Base-by-base conservation (phyloP, 2,797 vertebrate species). In the Chlorospingus flavigularis region DNA sequence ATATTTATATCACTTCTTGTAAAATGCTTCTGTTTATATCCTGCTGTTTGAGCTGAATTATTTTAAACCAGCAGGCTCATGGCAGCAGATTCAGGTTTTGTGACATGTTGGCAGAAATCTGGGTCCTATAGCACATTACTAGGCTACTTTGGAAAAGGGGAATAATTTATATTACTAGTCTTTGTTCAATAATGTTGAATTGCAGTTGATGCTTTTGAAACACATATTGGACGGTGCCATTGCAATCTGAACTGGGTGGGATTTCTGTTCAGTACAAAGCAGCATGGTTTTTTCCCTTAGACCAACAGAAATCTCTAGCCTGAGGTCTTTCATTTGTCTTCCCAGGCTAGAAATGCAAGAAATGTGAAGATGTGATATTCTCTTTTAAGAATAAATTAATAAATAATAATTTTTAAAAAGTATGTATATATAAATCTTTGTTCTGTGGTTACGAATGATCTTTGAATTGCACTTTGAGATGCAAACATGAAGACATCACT, bases 11-110 rank as follows among this genome's bases (percentile, higher is more conserved):
- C 48, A 48, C 43, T 42, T 65, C 66, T 77, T 74, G 43, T 76
- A 63, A 80, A 95, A 94, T 90, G 66, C 47, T 86, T 94, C 79
- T 89, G 33, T 93, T 94, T 93, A 71, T 84, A 76, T 79, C 83
- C 61, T 0, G 1, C 51, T 75, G 39, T 91, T 95, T 83, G 84
- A 90, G 60, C 28, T 76, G 77, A 92, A 91, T 84, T 87, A 87
- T 86, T 95, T 89, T 86, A 95, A 92, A 88, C 13, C 54, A 93
- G 65, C 58, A 71, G 54, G 65, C 37, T 94, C 30, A 37, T 73
- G 55, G 70, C 73, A 91, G 71, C 58, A 78, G 60, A 90, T 88
- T 37, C 62, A 39, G 25, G 14, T 72, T 89, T 88, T 39, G 37
- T 92, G 45, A 42, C 24, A 43, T 7, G 26, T 40, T 73, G 85